These are phyloP conservation scores for Oasisia sp. DNA, from an alignment of 2,888 invertebrate species.

Conservation along the genomic window DNA sequence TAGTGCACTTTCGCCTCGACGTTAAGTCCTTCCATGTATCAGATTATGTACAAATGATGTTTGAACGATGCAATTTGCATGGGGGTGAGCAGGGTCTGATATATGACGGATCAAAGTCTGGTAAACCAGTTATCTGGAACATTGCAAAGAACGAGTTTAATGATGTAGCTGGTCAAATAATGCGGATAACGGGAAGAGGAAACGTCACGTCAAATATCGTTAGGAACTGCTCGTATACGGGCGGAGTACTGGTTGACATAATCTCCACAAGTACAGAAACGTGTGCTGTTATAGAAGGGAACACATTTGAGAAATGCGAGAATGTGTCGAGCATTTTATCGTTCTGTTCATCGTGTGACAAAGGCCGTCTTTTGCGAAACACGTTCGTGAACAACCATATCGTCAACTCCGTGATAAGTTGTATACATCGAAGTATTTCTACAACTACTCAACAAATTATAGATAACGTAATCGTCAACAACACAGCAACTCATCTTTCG, in stretches of 20 bases:
- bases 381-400: neutral
- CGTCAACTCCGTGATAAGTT: neutral
- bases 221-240: too few species aligned
- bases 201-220: too few species aligned
- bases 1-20: neutral
- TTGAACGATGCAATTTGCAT: neutral
- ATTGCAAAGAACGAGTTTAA: neutral
- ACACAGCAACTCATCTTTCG: neutral
- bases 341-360: neutral
- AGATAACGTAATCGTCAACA: neutral
- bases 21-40: neutral
- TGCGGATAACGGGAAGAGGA: too few species aligned
- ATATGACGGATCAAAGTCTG: neutral
- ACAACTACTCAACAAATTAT: neutral
- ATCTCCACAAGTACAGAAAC: too few species aligned
- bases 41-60: neutral
- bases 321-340: too few species aligned
- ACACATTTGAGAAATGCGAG: too few species aligned
- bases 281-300: too few species aligned
- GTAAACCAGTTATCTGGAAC: neutral
- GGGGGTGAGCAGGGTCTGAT: neutral
- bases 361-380: neutral
- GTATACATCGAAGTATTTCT: neutral
- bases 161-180: too few species aligned
- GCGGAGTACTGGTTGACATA: too few species aligned